Evolutionary conservation across 2,888 invertebrate genomes (phyloP).

Genomic region (Omphaloscelis lunosa): DNA sequence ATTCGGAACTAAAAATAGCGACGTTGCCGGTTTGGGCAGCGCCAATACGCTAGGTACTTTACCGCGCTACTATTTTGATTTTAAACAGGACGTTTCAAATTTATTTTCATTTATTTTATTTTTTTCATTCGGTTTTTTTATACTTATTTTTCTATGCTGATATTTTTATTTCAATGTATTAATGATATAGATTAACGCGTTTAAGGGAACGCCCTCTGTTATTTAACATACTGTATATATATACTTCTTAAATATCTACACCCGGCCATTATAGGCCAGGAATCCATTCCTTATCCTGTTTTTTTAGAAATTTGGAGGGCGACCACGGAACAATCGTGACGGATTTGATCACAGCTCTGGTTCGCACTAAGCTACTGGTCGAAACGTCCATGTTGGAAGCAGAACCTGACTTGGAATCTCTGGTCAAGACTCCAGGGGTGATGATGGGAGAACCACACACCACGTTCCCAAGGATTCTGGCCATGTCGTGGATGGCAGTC

Average conservation of each 20-base stretch:
- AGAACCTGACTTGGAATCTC: slow-evolving; percentile 81
- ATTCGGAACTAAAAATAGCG: too few species aligned
- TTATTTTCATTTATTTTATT: too few species aligned
- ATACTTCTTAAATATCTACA: neutral
- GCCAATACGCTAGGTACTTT: too few species aligned
- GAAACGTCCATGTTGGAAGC: slow-evolving; percentile 81
- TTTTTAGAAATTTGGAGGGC: slow-evolving; percentile 82
- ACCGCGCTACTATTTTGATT: too few species aligned
- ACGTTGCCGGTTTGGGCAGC: too few species aligned
- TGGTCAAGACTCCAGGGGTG: slow-evolving; percentile 81
- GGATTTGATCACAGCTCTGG: slow-evolving; percentile 77
- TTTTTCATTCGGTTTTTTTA: too few species aligned
- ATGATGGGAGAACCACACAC: slow-evolving; percentile 85
- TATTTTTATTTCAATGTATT: too few species aligned
- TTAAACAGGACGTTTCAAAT: too few species aligned
- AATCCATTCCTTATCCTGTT: neutral
- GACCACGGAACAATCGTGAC: slow-evolving; percentile 78
- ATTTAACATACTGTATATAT: too few species aligned
- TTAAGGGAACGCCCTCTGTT: too few species aligned
- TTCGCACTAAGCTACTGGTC: slow-evolving; percentile 79
- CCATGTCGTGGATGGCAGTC: slow-evolving; percentile 81
- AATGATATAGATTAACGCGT: too few species aligned
- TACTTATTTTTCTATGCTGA: too few species aligned
- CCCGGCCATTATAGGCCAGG: neutral
- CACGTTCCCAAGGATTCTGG: slow-evolving; percentile 83